Evolutionary conservation across 2,113 vertebrate genomes (phyloP).

Genomic region (Rallus limicola): DNA sequence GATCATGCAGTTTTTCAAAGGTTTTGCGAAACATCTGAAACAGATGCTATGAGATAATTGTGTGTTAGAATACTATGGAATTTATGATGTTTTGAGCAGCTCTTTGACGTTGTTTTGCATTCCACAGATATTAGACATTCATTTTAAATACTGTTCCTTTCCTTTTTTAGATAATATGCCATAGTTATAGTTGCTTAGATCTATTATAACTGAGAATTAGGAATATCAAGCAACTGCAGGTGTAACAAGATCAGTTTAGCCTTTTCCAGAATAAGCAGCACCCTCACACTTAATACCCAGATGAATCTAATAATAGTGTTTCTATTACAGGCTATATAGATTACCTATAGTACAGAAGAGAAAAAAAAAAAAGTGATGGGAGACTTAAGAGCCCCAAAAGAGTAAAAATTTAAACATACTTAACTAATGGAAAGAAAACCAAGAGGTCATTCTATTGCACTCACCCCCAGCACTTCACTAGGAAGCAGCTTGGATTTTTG

Average conservation of each 20-base stretch:
- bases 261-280: background rate
- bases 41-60: background rate
- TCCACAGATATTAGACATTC: background rate
- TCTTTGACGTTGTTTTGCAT: background rate
- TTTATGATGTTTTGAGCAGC: background rate
- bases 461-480: background rate
- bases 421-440: background rate
- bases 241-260: background rate
- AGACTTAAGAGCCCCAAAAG: background rate
- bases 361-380: background rate
- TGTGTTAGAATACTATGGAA: background rate
- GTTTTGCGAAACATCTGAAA: background rate
- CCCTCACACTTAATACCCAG: background rate
- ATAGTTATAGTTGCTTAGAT: background rate
- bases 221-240: background rate
- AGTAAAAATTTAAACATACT: background rate
- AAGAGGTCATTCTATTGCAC: background rate
- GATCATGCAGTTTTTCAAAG: background rate
- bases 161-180: constrained; percentile 11
- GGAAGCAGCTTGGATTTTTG: background rate
- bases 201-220: background rate
- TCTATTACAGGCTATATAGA: background rate
- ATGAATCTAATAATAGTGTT: background rate
- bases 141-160: background rate
- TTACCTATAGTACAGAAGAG: background rate